These are phyloP conservation scores for Synergus itoensis DNA, from an alignment of 2,888 invertebrate species.

Conservation along the genomic window DNA sequence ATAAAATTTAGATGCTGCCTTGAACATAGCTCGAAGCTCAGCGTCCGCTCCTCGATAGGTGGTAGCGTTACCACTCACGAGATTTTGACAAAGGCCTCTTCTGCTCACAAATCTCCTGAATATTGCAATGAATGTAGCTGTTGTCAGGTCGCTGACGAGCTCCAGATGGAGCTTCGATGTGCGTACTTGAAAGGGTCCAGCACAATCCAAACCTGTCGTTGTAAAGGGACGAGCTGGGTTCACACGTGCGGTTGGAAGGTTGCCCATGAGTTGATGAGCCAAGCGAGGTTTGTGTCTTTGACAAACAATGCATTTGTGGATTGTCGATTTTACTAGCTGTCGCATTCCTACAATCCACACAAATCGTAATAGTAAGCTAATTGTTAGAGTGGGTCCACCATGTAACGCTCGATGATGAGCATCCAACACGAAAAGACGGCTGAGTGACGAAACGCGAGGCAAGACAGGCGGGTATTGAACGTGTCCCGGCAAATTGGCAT, in stretches of 20 bases:
- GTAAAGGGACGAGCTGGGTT: not conserved
- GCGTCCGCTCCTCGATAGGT: conserved; percentile 44
- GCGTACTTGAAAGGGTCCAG: too few species aligned
- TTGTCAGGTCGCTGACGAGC: conserved; percentile 44
- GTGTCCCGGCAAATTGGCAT: not conserved
- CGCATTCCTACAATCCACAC: not conserved
- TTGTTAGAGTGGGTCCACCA: not conserved
- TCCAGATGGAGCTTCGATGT: conserved; percentile 36
- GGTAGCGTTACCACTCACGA: conserved; percentile 47
- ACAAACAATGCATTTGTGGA: not conserved
- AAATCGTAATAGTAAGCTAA: not conserved
- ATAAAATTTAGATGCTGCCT: conserved; percentile 31
- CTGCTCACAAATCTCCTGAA: conserved; percentile 41
- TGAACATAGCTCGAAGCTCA: conserved; percentile 43
- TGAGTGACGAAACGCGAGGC: not conserved
- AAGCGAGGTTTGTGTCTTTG: not conserved
- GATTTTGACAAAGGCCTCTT: conserved; percentile 38
- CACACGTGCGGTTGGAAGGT: not conserved
- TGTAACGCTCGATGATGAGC: conserved; percentile 7
- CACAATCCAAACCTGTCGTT: too few species aligned
- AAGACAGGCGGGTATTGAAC: conserved; percentile 14
- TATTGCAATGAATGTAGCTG: conserved; percentile 44
- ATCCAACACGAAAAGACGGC: not conserved
- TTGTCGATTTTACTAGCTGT: not conserved
- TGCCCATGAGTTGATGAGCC: conserved; percentile 44